Evolutionary conservation across 2,113 vertebrate species (phyloP).

Genomic region (Cyanoliseus patagonus): DNA sequence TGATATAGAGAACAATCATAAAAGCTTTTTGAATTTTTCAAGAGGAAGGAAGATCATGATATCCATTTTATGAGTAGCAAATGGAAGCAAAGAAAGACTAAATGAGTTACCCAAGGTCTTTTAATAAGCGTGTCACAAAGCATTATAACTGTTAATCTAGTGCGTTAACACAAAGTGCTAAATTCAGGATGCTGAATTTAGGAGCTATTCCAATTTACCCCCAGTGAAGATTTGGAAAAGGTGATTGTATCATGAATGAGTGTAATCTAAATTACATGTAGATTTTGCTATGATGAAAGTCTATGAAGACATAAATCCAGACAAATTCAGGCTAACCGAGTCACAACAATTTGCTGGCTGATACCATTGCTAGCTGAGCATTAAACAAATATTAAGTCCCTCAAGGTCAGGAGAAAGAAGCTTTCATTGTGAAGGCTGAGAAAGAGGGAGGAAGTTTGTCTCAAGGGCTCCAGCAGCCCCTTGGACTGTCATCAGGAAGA

Average conservation of each 20-base stretch:
- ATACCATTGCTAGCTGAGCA: background rate
- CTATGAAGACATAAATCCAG: background rate
- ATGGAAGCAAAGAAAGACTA: background rate
- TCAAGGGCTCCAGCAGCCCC: background rate
- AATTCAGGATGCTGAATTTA: background rate
- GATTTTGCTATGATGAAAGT: background rate
- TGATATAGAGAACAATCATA: background rate
- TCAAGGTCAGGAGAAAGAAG: background rate
- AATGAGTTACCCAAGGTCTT: background rate
- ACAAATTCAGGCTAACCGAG: background rate
- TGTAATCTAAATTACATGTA: background rate
- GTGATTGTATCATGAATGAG: background rate
- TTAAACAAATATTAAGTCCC: background rate
- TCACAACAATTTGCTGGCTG: background rate
- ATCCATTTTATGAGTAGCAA: background rate
- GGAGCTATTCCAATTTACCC: background rate
- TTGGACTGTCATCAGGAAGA: background rate
- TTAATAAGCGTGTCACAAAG: background rate
- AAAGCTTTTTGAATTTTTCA: background rate
- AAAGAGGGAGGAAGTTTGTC: background rate
- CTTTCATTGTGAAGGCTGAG: background rate
- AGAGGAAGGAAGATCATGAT: background rate
- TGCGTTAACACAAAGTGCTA: background rate
- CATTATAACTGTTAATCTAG: background rate
- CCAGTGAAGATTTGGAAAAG: background rate